Evolutionary conservation across 2,113 vertebrate species (phyloP).

Genomic region (Pluvialis apricaria): DNA sequence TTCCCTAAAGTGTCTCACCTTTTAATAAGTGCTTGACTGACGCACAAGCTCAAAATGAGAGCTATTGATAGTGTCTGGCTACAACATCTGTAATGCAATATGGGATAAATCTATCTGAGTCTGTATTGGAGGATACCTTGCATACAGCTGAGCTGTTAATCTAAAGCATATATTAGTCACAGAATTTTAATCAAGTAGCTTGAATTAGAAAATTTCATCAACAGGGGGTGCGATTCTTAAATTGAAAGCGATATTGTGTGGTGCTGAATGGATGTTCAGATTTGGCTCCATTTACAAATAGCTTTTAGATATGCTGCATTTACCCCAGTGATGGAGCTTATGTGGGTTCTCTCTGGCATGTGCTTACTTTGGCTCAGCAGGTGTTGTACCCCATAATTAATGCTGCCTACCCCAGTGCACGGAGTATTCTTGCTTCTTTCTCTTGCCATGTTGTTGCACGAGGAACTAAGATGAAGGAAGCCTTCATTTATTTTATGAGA

Average conservation of each 20-base stretch:
- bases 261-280: neutral
- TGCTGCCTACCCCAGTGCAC: neutral
- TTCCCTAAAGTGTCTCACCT: neutral
- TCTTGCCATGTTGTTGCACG: neutral
- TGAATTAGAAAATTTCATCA: slow-evolving; percentile 6
- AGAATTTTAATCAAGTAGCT: slow-evolving; percentile 36
- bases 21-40: neutral
- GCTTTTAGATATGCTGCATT: neutral
- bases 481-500: neutral
- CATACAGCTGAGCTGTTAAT: neutral
- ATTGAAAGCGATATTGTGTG: neutral
- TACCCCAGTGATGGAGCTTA: neutral
- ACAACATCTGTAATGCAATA: neutral
- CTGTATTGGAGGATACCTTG: neutral
- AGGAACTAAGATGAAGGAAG: neutral
- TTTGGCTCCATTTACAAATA: neutral
- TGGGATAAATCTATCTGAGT: neutral
- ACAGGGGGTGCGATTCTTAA: neutral
- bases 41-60: neutral
- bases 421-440: neutral
- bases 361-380: neutral
- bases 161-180: neutral
- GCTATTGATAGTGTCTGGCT: neutral
- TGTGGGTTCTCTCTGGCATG: neutral
- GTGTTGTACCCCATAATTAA: neutral